These are phyloP conservation scores for Albula goreensis DNA, from an alignment of 2,113 vertebrate genomes.

Conservation along the genomic window DNA sequence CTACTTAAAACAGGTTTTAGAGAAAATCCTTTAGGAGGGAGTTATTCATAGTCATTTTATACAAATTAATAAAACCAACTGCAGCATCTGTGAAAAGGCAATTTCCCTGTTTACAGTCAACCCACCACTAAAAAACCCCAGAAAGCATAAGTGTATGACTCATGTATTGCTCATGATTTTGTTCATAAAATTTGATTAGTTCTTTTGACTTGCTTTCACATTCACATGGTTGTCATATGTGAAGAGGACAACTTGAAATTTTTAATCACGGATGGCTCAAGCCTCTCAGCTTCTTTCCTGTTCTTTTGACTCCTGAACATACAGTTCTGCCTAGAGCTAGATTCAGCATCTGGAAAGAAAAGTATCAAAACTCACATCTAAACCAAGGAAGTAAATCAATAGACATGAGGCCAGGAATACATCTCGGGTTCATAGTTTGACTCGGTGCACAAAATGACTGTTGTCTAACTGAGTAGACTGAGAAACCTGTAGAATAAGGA, in stretches of 20 bases:
- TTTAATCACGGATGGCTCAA: no score
- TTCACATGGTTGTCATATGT: background rate
- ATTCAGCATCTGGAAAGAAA: background rate
- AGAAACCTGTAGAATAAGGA: background rate
- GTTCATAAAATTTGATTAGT: background rate
- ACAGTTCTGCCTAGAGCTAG: background rate
- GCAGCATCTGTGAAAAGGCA: background rate
- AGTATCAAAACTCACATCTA: background rate
- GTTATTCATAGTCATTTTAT: background rate
- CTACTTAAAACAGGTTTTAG: background rate
- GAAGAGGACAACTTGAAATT: no score
- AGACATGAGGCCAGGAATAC: background rate
- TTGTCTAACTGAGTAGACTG: background rate
- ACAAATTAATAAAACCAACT: background rate
- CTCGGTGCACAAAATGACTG: background rate
- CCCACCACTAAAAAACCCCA: background rate
- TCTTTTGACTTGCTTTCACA: background rate
- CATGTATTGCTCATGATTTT: background rate
- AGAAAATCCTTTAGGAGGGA: background rate
- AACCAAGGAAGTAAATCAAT: background rate
- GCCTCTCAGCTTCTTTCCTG: background rate
- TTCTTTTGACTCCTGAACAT: background rate
- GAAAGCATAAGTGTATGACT: background rate
- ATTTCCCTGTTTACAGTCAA: background rate
- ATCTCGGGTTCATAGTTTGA: background rate